These are phyloP conservation scores for Bovichtus diacanthus DNA, from an alignment of 2,797 vertebrate species.

Conservation along the genomic window DNA sequence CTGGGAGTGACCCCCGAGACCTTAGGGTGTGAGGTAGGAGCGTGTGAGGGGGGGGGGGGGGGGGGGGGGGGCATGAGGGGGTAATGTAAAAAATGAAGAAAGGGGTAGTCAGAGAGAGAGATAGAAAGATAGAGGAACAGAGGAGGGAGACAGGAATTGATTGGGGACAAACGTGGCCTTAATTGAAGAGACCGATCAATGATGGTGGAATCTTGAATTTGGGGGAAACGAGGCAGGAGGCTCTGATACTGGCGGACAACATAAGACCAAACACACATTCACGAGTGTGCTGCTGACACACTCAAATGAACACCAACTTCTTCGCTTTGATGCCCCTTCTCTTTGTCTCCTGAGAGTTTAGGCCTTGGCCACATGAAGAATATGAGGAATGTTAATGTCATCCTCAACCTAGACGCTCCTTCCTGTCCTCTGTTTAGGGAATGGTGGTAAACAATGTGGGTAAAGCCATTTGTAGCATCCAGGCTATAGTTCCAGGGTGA, in stretches of 20 bases:
- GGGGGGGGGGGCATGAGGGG: slow-evolving; percentile 41
- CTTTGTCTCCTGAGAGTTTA: slow-evolving; percentile 84
- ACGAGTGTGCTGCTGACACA: slow-evolving; percentile 45
- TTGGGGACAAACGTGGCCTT: slow-evolving; percentile 72
- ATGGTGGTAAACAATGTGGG: slow-evolving; percentile 81
- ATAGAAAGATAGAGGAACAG: slow-evolving; percentile 50
- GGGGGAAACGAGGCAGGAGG: slow-evolving; percentile 55
- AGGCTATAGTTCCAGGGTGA: slow-evolving; percentile 78
- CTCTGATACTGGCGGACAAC: slow-evolving; percentile 32
- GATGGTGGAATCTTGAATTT: slow-evolving; percentile 73
- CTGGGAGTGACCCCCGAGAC: slow-evolving; percentile 95
- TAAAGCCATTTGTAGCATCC: slow-evolving; percentile 58
- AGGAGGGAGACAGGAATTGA: slow-evolving; percentile 77
- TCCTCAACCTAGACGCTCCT: slow-evolving; percentile 50
- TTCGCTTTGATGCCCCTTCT: slow-evolving; percentile 86
- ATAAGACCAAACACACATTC: slow-evolving; percentile 41
- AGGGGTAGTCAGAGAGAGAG: slow-evolving; percentile 48
- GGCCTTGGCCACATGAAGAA: slow-evolving; percentile 85
- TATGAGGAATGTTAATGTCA: slow-evolving; percentile 83
- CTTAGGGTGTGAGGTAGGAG: slow-evolving; percentile 83
- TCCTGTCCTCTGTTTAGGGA: slow-evolving; percentile 58
- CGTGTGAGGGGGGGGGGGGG: slow-evolving; percentile 26
- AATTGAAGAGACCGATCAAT: slow-evolving; percentile 80
- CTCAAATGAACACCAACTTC: slow-evolving; percentile 57
- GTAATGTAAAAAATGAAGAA: slow-evolving; percentile 74